A percentile compares a stretch with the other conserved stretches of the same genome.
These are phyloP conservation scores for Lysandra coridon DNA, from an alignment of 2,888 invertebrate genomes.

Conservation along the genomic window DNA sequence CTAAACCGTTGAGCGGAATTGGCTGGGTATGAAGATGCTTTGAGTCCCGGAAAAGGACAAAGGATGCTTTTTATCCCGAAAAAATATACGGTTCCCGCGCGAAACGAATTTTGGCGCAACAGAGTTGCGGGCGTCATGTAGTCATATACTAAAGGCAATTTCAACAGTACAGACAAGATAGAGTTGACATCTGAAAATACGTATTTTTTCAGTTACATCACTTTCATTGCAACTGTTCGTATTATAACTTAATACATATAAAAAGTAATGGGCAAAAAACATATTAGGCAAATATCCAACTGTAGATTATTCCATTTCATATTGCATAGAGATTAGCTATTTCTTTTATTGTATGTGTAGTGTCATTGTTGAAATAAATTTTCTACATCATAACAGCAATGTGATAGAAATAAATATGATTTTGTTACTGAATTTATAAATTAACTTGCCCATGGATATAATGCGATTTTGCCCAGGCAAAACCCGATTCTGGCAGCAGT, in stretches of 20 bases:
- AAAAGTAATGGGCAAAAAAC: not conserved
- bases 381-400: too few species aligned
- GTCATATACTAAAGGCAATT: too few species aligned
- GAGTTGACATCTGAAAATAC: not conserved
- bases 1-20: too few species aligned
- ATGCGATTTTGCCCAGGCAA: not conserved
- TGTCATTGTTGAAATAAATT: too few species aligned
- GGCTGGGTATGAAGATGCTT: too few species aligned
- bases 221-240: not conserved
- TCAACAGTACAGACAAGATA: too few species aligned
- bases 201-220: not conserved
- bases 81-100: too few species aligned
- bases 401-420: not conserved
- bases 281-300: not conserved
- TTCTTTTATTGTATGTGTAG: not conserved
- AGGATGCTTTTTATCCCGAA: too few species aligned
- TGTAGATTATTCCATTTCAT: not conserved
- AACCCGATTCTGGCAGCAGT: not conserved
- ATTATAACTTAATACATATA: not conserved
- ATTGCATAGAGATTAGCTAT: not conserved
- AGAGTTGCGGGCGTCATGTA: too few species aligned
- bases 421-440: not conserved
- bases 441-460: not conserved
- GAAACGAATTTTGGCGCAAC: too few species aligned
- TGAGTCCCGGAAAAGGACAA: too few species aligned